Evolutionary conservation across 2,113 vertebrate genomes (phyloP).

Genomic region (Xerus inauris): DNA sequence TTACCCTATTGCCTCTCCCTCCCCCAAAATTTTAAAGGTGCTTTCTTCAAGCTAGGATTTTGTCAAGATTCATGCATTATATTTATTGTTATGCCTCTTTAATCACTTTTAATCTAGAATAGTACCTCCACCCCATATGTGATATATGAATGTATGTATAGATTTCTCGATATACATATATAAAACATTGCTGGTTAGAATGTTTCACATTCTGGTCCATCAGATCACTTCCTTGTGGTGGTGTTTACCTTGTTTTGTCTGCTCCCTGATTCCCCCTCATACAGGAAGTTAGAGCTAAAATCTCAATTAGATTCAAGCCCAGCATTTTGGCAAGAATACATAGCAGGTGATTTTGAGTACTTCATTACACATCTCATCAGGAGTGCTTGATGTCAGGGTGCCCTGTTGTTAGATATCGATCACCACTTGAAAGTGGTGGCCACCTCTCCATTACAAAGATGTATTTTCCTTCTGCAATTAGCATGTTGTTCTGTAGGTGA

Average conservation of each 20-base stretch:
- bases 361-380: neutral
- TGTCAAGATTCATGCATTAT: neutral
- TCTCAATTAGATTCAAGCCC: neutral
- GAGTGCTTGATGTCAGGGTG: neutral
- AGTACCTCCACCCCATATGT: neutral
- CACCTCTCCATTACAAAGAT: neutral
- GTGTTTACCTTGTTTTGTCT: conserved; percentile 4
- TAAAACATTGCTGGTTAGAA: neutral
- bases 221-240: neutral
- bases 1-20: neutral
- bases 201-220: neutral
- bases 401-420: neutral
- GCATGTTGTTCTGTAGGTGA: neutral
- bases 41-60: neutral
- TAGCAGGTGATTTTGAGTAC: neutral
- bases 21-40: neutral
- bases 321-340: neutral
- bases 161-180: neutral
- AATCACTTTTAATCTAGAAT: neutral
- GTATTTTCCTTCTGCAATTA: neutral
- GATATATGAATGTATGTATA: neutral
- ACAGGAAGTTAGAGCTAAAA: neutral
- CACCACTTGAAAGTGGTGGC: neutral
- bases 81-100: neutral
- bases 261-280: neutral